These are phyloP conservation scores for Alligator mississippiensis DNA, from an alignment of 2,113 vertebrate genomes.

Conservation along the genomic window DNA sequence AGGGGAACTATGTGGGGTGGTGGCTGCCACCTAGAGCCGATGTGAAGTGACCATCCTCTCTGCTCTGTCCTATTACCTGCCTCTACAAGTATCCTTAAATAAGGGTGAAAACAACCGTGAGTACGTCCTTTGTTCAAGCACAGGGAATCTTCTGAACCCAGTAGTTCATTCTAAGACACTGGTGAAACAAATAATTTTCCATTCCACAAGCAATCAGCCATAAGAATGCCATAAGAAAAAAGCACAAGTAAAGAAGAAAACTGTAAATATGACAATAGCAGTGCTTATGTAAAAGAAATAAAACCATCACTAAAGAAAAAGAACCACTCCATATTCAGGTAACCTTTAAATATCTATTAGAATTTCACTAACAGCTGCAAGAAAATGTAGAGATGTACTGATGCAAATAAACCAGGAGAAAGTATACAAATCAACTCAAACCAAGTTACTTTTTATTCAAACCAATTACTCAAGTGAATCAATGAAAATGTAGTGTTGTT, in stretches of 20 bases:
- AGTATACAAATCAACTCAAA: background rate
- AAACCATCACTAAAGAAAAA: background rate
- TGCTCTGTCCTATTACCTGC: no score
- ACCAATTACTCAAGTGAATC: background rate
- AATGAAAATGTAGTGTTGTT: background rate
- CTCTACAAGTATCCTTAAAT: no score
- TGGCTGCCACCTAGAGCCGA: no score
- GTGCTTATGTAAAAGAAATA: background rate
- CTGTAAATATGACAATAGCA: background rate
- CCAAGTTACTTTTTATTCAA: background rate
- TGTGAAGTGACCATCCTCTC: no score
- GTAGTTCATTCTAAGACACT: background rate
- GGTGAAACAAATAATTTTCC: background rate
- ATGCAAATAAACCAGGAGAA: background rate
- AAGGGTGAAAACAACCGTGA: no score
- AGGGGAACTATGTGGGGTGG: no score
- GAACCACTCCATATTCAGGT: background rate
- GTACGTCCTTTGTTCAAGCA: no score
- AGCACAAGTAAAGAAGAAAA: background rate
- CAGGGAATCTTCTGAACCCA: no score
- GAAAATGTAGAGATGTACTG: background rate
- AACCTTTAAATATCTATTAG: background rate
- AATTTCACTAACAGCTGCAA: background rate
- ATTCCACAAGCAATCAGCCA: background rate
- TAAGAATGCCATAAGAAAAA: background rate